Evolutionary conservation across 2,113 vertebrate species (phyloP), one percentile per base, ranked within the genome.

Genomic region (Salminus brasiliensis): DNA sequence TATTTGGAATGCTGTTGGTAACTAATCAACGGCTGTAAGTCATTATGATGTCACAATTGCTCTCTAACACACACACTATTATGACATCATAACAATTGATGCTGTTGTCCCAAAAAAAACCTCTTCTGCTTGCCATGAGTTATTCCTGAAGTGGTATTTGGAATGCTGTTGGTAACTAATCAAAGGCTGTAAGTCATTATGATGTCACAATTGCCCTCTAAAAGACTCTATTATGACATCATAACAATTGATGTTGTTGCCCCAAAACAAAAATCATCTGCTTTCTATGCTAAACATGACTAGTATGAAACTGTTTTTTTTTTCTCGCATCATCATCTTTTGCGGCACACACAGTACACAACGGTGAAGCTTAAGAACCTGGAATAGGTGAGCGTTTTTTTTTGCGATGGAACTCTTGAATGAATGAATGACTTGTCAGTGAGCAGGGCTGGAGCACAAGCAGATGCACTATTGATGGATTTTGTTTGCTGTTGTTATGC

Each of bases 321-420:
- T 36, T 30, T 59, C n/a, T n/a, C n/a, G n/a, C n/a, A n/a, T n/a
- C 27, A 27, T 62, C 21, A 27, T 52, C 66, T 41, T 70, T 47
- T 18, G 0, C 9, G 8, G 57, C n/a, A 52, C 13, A 63, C 73
- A 77, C 15, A 67, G 49, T 12, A 34, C 66, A 59, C 66, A 66
- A 27, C 65, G 81, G 83, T 82, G 85, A 79, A 73, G 85, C 86
- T 84, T 80, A 86, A 90, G 86, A 85, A 72, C 90, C 90, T 89
- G 79, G 82, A 15, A 41, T 87, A 89, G 88, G 23, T 45, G 43
- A 91, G 88, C 53, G 90, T 90, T 90, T 87, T 90, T n/a, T 83
- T 9, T 10, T 78, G 74, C 83, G 62, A 76, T 67, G 34, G 52
- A 83, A 68, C 67, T 66, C 0, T 47, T 71, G n/a, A 47, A 49